phyloP scores from a whole-genome alignment of 1,140 invertebrate species.

The Neotoxoptera formosana region DNA sequence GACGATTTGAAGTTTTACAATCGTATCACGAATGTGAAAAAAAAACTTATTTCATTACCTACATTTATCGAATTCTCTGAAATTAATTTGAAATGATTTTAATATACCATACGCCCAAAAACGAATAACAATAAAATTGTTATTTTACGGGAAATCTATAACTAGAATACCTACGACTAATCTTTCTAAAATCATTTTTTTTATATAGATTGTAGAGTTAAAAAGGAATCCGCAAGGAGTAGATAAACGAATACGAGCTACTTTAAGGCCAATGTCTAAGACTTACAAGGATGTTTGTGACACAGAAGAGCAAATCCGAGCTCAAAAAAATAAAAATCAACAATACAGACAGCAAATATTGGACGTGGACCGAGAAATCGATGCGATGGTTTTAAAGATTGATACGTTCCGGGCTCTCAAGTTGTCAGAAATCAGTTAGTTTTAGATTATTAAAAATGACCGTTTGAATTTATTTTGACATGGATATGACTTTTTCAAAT shows the following conservation, averaged over 20 bases:
- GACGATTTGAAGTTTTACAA: too few relatives aligned
- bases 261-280: conserved; percentile 79
- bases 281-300: conserved; percentile 75
- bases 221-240: conserved; percentile 86
- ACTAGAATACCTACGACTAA: neutral
- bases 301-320: conserved; percentile 79
- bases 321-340: conserved; percentile 79
- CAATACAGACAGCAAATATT: conserved; percentile 75
- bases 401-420: conserved; percentile 49
- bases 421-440: conserved; percentile 28
- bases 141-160: neutral
- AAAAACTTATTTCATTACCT: too few relatives aligned
- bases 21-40: too few relatives aligned
- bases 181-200: conserved; percentile 1
- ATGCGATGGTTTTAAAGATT: conserved; percentile 50
- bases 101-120: neutral
- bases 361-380: conserved; percentile 61
- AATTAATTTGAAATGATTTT: neutral
- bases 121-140: neutral
- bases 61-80: too few relatives aligned
- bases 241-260: conserved; percentile 80
- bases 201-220: conserved; percentile 81
- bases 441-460: neutral
- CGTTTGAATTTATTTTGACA: neutral
- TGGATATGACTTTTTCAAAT: neutral